Evolutionary conservation across 2,113 vertebrate genomes (phyloP).

Genomic region (Pygoscelis antarcticus): DNA sequence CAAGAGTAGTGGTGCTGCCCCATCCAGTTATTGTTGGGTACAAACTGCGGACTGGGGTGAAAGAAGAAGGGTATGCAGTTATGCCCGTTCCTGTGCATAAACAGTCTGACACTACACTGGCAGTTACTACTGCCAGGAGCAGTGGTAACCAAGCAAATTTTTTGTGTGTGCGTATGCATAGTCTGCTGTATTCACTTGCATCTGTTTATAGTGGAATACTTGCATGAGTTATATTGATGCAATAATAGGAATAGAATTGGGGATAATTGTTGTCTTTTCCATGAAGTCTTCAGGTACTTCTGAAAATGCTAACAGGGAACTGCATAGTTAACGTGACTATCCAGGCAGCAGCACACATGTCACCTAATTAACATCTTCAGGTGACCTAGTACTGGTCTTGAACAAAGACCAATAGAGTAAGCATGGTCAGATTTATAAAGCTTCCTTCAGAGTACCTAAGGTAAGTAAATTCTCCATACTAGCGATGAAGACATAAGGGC

Average conservation of each 20-base stretch:
- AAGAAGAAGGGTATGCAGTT: neutral
- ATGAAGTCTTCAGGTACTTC: neutral
- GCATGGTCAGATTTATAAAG: neutral
- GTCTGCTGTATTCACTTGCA: neutral
- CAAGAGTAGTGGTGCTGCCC: neutral
- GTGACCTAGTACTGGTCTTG: neutral
- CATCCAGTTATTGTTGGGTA: neutral
- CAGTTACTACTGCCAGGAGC: neutral
- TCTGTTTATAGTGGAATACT: neutral
- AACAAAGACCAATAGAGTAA: neutral
- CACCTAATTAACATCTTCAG: neutral
- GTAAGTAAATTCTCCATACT: neutral
- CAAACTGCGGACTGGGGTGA: neutral
- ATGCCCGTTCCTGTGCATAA: neutral
- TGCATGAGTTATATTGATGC: neutral
- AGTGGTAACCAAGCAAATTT: neutral
- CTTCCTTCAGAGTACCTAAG: neutral
- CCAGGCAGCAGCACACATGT: neutral
- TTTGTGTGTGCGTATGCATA: accelerated
- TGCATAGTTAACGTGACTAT: neutral
- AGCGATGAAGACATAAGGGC: neutral
- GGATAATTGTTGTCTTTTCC: neutral
- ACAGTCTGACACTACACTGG: neutral
- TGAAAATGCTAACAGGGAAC: neutral
- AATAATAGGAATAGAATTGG: neutral